These are phyloP conservation scores for Aurelia sp. DNA, from an alignment of 30 jellyfish, hydroid and myxozoan genomes.

Conservation along the genomic window DNA sequence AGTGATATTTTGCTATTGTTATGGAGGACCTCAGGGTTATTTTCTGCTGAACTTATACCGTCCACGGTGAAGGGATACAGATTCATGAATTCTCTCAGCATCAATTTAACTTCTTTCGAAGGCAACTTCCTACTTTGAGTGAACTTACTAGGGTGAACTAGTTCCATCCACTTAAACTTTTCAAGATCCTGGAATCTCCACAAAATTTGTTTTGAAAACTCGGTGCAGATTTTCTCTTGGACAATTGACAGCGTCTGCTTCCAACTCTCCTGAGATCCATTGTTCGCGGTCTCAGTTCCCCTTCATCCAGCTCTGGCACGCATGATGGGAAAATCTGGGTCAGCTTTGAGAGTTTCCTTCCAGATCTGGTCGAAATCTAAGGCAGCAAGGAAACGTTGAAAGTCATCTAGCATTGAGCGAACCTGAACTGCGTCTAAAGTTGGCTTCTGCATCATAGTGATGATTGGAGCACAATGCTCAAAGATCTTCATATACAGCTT, in stretches of 20 bases:
- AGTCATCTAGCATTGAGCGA: slow-evolving; percentile 3
- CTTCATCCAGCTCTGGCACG: slow-evolving; percentile 45
- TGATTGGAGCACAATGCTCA: slow-evolving; percentile 10
- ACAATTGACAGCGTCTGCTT: neutral
- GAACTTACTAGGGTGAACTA: slow-evolving; percentile 11
- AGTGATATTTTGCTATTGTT: neutral
- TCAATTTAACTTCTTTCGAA: neutral
- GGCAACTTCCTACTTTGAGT: neutral
- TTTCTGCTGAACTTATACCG: slow-evolving; percentile 6
- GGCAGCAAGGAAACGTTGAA: neutral
- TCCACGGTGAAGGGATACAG: slow-evolving; percentile 31
- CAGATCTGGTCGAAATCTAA: slow-evolving; percentile 13
- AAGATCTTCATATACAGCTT: slow-evolving; percentile 9
- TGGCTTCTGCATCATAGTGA: slow-evolving; percentile 25
- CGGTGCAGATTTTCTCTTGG: neutral
- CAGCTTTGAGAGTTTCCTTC: slow-evolving; percentile 12
- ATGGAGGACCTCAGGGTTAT: slow-evolving; percentile 5
- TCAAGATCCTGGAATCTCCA: slow-evolving; percentile 9
- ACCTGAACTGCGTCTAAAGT: slow-evolving; percentile 27
- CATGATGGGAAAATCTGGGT: slow-evolving; percentile 10
- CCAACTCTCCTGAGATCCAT: slow-evolving; percentile 9
- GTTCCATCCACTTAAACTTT: slow-evolving; percentile 22
- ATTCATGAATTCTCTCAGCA: neutral
- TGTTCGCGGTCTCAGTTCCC: neutral
- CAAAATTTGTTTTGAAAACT: slow-evolving; percentile 8